These are phyloP conservation scores for Hylaeus anthracinus DNA, from an alignment of 1,140 invertebrate genomes.

Conservation along the genomic window DNA sequence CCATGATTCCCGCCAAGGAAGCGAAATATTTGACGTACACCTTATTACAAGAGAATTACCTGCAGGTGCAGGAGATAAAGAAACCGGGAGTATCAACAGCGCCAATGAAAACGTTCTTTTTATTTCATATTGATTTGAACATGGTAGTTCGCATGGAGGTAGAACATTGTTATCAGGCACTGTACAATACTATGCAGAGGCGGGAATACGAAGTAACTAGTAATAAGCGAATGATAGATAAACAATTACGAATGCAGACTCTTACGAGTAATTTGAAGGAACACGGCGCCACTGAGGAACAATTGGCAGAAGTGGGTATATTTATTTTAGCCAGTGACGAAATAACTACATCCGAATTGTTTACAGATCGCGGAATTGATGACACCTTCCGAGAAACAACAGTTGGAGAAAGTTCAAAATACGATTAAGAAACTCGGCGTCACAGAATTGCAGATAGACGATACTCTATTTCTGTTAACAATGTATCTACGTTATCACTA, in stretches of 20 bases:
- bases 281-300: slow-evolving; percentile 87
- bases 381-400: slow-evolving; percentile 87
- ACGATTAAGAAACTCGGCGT: slow-evolving; percentile 85
- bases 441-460: slow-evolving; percentile 86
- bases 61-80: slow-evolving; percentile 85
- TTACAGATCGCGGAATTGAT: slow-evolving; percentile 88
- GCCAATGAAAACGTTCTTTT: slow-evolving; percentile 86
- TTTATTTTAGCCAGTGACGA: slow-evolving; percentile 18
- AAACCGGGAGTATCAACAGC: slow-evolving; percentile 77
- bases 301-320: slow-evolving; percentile 87
- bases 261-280: slow-evolving; percentile 88
- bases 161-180: slow-evolving; percentile 88
- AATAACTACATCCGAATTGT: neutral
- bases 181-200: slow-evolving; percentile 87
- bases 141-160: slow-evolving; percentile 87
- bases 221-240: slow-evolving; percentile 91
- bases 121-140: slow-evolving; percentile 88
- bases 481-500: slow-evolving; percentile 82
- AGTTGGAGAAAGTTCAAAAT: slow-evolving; percentile 85
- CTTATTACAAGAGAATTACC: slow-evolving; percentile 90
- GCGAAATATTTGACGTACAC: slow-evolving; percentile 91
- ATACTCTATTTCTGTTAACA: slow-evolving; percentile 88
- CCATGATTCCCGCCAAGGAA: slow-evolving; percentile 94
- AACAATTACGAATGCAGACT: slow-evolving; percentile 90
- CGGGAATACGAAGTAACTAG: slow-evolving; percentile 83